These are phyloP conservation scores for Pardosa pseudoannulata DNA, from an alignment of 2,888 invertebrate genomes.

Conservation along the genomic window DNA sequence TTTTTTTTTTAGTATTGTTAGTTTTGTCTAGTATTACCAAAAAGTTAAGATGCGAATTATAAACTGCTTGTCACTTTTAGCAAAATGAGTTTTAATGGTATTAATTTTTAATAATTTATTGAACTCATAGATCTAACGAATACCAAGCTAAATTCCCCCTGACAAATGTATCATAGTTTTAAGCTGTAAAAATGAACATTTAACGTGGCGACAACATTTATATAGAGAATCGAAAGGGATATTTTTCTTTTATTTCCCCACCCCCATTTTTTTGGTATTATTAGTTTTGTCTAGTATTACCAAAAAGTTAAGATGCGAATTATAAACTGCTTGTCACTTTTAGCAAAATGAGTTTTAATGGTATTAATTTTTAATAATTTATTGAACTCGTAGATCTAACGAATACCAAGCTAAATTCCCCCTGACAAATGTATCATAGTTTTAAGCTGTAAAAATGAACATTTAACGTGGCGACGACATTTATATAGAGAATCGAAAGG, in stretches of 20 bases:
- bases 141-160: constrained; percentile 29
- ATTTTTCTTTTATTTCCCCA: not conserved
- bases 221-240: constrained; percentile 2
- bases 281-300: too few species aligned
- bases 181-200: constrained; percentile 34
- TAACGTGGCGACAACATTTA: constrained; percentile 26
- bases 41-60: too few species aligned
- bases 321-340: too few species aligned
- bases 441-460: constrained; percentile 42
- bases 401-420: constrained; percentile 25
- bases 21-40: too few species aligned
- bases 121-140: too few species aligned
- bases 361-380: too few species aligned
- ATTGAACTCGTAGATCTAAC: too few species aligned
- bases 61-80: too few species aligned
- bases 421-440: constrained; percentile 51
- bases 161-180: constrained; percentile 53
- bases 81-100: too few species aligned
- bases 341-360: too few species aligned
- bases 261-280: not conserved
- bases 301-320: too few species aligned
- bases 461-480: constrained; percentile 19
- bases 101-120: too few species aligned
- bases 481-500: constrained; percentile 11
- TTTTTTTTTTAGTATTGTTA: not conserved